Conservation (phyloP, 1,140 invertebrate species). For the Penaeus chinensis region DNA sequence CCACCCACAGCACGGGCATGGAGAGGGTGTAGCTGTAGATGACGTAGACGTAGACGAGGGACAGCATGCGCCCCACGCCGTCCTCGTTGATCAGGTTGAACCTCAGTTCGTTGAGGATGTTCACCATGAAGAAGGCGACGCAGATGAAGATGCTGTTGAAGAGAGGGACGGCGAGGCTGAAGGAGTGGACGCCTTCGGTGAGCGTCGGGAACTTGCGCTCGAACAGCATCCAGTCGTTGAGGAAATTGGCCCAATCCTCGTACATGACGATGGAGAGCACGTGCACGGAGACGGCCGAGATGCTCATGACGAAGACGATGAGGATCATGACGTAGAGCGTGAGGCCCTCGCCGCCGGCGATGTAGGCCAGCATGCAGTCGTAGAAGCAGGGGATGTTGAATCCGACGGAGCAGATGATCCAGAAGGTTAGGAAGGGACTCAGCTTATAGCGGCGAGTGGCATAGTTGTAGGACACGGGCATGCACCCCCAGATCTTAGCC, state of each 20-base stretch:
- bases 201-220: constrained; percentile 60
- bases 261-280: constrained; percentile 53
- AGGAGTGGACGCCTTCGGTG: constrained; percentile 52
- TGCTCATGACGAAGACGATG: constrained; percentile 62
- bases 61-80: constrained; percentile 60
- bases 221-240: constrained; percentile 57
- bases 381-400: constrained; percentile 63
- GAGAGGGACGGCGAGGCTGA: constrained; percentile 51
- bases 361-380: constrained; percentile 59
- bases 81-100: constrained; percentile 63
- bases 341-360: constrained; percentile 51
- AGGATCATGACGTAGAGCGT: constrained; percentile 63
- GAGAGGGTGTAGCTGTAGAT: constrained; percentile 63
- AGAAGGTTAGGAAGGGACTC: constrained; percentile 44
- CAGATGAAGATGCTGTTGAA: constrained; percentile 55
- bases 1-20: constrained; percentile 62
- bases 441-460: constrained; percentile 42
- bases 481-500: constrained; percentile 61
- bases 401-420: constrained; percentile 58
- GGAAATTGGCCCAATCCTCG: constrained; percentile 57
- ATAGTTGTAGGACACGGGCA: constrained; percentile 53
- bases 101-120: constrained; percentile 62
- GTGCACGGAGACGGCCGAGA: constrained; percentile 60
- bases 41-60: constrained; percentile 62
- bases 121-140: constrained; percentile 60